Percentiles rank a stretch among this genome's conserved stretches.
These are phyloP conservation scores for Trichonephila inaurata DNA, from an alignment of 1,140 invertebrate genomes.

Conservation along the genomic window DNA sequence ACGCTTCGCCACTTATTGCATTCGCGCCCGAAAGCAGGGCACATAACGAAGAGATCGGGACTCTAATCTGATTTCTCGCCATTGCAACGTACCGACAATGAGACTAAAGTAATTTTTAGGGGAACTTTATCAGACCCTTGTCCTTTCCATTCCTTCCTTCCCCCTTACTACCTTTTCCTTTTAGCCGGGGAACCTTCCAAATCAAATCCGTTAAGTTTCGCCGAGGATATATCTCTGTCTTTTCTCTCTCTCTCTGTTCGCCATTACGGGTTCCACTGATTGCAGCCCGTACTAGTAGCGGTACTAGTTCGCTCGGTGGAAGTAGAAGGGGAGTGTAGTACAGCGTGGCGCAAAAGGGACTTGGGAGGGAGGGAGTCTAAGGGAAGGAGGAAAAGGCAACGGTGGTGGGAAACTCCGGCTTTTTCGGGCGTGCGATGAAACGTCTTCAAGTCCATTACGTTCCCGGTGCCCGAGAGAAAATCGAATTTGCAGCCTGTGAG, in stretches of 20 bases:
- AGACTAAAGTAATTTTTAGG: conserved; percentile 77
- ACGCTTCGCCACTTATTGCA: conserved; percentile 74
- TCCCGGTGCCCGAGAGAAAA: conserved; percentile 72
- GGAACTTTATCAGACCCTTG: conserved; percentile 74
- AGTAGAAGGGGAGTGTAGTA: neutral
- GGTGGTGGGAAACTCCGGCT: conserved; percentile 53
- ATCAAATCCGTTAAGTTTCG: conserved; percentile 77
- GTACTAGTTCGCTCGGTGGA: neutral
- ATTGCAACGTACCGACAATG: conserved; percentile 69
- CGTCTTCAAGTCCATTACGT: conserved; percentile 77
- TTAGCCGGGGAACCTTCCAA: conserved; percentile 60
- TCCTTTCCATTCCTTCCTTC: conserved; percentile 3
- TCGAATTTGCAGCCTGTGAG: conserved; percentile 67
- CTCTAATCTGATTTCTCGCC: conserved; percentile 76
- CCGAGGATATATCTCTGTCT: conserved; percentile 56
- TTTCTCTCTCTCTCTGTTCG: conserved; percentile 19
- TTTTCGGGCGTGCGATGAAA: conserved; percentile 76
- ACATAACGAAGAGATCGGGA: conserved; percentile 53
- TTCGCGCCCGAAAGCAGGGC: conserved; percentile 29
- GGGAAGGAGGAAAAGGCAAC: conserved; percentile 28
- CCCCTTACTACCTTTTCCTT: neutral
- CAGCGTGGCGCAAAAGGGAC: conserved; percentile 21
- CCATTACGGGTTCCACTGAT: conserved; percentile 75
- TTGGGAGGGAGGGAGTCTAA: neutral
- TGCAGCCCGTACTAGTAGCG: conserved; percentile 44